A percentile compares a stretch with the other conserved stretches of the same genome.
phyloP scores from a whole-genome alignment of 2,797 vertebrate genomes.

The Nyctibius grandis region DNA sequence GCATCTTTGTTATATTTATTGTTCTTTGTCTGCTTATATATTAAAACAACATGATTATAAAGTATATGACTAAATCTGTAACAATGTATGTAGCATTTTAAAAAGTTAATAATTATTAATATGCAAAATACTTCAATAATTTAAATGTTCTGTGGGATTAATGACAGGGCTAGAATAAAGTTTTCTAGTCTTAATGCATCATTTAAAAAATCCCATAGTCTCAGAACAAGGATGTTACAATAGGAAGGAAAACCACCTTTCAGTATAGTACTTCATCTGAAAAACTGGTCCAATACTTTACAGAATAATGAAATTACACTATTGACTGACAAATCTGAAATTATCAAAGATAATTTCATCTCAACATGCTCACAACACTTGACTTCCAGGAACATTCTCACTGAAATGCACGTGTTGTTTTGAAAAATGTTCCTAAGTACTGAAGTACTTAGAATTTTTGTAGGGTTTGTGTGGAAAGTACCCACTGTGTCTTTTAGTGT shows the following conservation, averaged over 20 bases:
- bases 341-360: not conserved
- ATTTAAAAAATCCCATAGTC: constrained; percentile 32
- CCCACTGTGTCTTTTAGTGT: not conserved
- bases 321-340: not conserved
- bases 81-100: constrained; percentile 56
- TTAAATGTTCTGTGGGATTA: constrained; percentile 33
- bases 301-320: not conserved
- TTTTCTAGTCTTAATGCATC: not conserved
- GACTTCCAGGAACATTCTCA: not conserved
- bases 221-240: not conserved
- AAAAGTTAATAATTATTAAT: constrained; percentile 58
- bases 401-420: not conserved
- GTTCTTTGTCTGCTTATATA: constrained; percentile 73
- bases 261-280: not conserved
- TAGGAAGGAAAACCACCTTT: not conserved
- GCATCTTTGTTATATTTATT: constrained; percentile 42
- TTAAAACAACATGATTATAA: constrained; percentile 75
- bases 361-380: not conserved
- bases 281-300: not conserved
- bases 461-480: not conserved
- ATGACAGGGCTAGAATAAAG: not conserved
- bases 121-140: constrained; percentile 18
- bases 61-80: constrained; percentile 72
- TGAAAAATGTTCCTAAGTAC: not conserved
- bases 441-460: not conserved